Evolutionary conservation across 1,140 invertebrate genomes (phyloP).

Genomic region (Dendroctonus ponderosae): DNA sequence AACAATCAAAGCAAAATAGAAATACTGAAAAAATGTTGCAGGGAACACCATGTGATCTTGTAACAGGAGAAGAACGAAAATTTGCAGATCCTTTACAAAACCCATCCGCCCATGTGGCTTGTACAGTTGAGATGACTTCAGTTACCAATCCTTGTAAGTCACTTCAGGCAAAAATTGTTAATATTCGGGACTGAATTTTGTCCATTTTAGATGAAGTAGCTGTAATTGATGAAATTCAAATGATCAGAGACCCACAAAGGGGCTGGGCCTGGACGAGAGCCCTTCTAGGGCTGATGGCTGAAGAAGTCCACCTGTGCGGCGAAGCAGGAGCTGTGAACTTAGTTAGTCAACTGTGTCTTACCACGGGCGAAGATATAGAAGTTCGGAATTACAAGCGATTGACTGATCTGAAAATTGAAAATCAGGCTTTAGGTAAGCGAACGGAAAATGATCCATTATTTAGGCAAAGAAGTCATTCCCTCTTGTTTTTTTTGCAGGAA

Average conservation of each 20-base stretch:
- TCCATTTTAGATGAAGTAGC: slow-evolving; percentile 82
- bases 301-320: slow-evolving; percentile 97
- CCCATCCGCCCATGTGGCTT: slow-evolving; percentile 82
- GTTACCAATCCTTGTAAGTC: slow-evolving; percentile 75
- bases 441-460: background rate
- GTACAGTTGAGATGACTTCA: slow-evolving; percentile 97
- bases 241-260: slow-evolving; percentile 82
- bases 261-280: slow-evolving; percentile 99
- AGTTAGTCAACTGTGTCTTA: slow-evolving; percentile 75
- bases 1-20: too few species aligned
- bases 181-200: too few species aligned
- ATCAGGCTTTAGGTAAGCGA: slow-evolving; percentile 65
- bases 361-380: slow-evolving; percentile 90
- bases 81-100: slow-evolving; percentile 66
- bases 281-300: slow-evolving; percentile 66
- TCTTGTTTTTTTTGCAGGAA: slow-evolving; percentile 53
- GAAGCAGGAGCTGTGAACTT: slow-evolving; percentile 88
- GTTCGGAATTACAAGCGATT: slow-evolving; percentile 84
- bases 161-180: background rate
- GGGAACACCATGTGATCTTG: slow-evolving; percentile 92
- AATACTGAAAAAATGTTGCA: slow-evolving; percentile 44
- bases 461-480: background rate
- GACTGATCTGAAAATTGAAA: slow-evolving; percentile 79
- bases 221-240: slow-evolving; percentile 99
- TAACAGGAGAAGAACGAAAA: slow-evolving; percentile 94